Evolutionary conservation across 2,888 invertebrate species (phyloP).

Genomic region (Hedychridium roseum): DNA sequence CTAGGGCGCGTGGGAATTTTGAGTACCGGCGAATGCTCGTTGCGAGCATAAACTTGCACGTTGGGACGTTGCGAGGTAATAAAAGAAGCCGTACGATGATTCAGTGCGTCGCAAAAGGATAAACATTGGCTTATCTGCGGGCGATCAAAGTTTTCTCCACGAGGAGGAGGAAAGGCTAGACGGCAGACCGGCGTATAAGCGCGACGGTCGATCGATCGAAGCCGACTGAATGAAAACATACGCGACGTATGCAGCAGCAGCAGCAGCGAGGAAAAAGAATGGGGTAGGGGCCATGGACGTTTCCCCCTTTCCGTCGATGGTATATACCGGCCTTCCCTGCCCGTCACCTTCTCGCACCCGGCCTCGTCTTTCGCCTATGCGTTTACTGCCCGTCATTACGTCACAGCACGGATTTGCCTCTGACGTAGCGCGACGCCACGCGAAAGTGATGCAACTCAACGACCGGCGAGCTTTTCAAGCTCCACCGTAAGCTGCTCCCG

Average conservation of each 20-base stretch:
- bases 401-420: conserved; percentile 51
- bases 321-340: conserved; percentile 29
- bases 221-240: conserved; percentile 11
- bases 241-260: background rate
- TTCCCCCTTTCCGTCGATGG: conserved; percentile 12
- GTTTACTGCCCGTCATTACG: conserved; percentile 38
- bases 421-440: conserved; percentile 35
- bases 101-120: too few species aligned
- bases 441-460: conserved; percentile 18
- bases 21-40: too few species aligned
- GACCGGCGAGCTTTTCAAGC: conserved; percentile 4
- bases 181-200: background rate
- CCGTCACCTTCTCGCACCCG: conserved; percentile 25
- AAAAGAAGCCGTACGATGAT: too few species aligned
- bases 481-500: too few species aligned
- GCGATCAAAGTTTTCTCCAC: background rate
- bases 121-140: too few species aligned
- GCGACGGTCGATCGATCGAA: conserved; percentile 6
- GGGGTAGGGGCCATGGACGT: conserved; percentile 16
- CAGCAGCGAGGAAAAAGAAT: conserved; percentile 6
- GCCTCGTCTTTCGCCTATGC: conserved; percentile 7
- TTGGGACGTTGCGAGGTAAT: too few species aligned
- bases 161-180: background rate
- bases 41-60: too few species aligned
- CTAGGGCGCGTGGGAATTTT: too few species aligned